phyloP scores from a whole-genome alignment of 92 coral and sea anemone species.

The Scolanthus callimorphus region DNA sequence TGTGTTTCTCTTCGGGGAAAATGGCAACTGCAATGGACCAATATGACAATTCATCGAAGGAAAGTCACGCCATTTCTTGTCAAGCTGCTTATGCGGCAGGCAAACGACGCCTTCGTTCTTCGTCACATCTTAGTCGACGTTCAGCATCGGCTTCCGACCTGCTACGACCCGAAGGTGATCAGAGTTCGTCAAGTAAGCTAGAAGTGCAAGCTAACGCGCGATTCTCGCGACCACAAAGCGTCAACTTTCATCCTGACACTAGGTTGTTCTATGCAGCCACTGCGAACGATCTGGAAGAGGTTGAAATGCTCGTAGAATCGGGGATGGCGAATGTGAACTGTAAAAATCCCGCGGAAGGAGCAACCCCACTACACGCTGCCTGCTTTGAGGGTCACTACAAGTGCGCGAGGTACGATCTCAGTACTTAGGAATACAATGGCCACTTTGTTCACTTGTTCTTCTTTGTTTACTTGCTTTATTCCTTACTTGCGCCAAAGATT shows the following conservation, averaged over 20 bases:
- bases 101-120: neutral
- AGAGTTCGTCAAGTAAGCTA: neutral
- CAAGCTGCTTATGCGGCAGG: conserved; percentile 3
- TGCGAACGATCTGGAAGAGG: conserved; percentile 69
- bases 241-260: conserved; percentile 80
- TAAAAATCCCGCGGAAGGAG: conserved; percentile 82
- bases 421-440: too few species aligned
- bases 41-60: neutral
- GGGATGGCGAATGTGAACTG: conserved; percentile 85
- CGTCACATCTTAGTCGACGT: neutral
- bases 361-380: conserved; percentile 77
- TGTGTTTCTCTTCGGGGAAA: neutral
- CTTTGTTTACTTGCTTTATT: too few species aligned
- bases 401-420: conserved; percentile 21
- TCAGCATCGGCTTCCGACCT: neutral
- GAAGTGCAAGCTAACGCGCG: neutral
- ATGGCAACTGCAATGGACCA: neutral
- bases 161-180: neutral
- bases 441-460: too few species aligned
- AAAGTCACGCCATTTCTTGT: neutral
- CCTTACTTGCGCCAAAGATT: too few species aligned
- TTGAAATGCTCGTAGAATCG: conserved; percentile 55
- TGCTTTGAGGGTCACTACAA: conserved; percentile 73
- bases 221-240: conserved; percentile 76
- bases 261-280: conserved; percentile 83